Conservation (phyloP, 2,888 invertebrate species). For the Tachystola acroxantha region DNA sequence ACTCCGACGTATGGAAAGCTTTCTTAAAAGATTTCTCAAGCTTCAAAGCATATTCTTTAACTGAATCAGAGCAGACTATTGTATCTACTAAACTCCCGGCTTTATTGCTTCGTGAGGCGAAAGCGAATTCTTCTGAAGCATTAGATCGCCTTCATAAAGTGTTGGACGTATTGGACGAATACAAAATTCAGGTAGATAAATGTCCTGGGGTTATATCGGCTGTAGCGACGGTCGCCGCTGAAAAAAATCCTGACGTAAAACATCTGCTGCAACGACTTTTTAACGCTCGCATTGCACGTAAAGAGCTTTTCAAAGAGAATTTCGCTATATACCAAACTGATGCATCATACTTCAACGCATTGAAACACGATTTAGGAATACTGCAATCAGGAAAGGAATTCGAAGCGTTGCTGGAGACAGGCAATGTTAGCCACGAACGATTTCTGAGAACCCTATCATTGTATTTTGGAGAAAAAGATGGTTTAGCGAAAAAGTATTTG, state of each 20-base stretch:
- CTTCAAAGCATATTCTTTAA: constrained; percentile 37
- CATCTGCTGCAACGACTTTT: constrained; percentile 32
- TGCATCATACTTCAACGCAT: constrained; percentile 42
- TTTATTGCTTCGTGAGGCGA: constrained; percentile 19
- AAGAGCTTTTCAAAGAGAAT: constrained; percentile 33
- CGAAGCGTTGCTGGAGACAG: constrained; percentile 15
- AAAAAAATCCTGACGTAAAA: constrained; percentile 19
- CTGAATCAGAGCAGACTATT: constrained; percentile 24
- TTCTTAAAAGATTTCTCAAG: constrained; percentile 38
- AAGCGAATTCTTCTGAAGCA: constrained; percentile 14
- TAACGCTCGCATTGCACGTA: constrained; percentile 33
- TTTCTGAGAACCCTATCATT: constrained; percentile 37
- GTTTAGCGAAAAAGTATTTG: constrained; percentile 29
- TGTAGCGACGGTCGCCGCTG: constrained; percentile 22
- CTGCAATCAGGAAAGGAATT: constrained; percentile 26
- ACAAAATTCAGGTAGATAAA: constrained; percentile 25
- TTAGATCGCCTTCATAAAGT: constrained; percentile 21
- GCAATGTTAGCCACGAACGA: constrained; percentile 22
- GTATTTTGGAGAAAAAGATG: constrained; percentile 43
- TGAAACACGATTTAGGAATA: constrained; percentile 38
- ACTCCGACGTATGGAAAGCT: constrained; percentile 22
- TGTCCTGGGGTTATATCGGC: constrained; percentile 24
- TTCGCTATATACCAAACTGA: constrained; percentile 33
- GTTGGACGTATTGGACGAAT: constrained; percentile 29
- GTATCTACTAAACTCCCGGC: constrained; percentile 24